A percentile compares a stretch with the other conserved stretches of the same genome.
Evolutionary conservation across 2,888 invertebrate species (phyloP).

Genomic region (Cephus pygmeus): DNA sequence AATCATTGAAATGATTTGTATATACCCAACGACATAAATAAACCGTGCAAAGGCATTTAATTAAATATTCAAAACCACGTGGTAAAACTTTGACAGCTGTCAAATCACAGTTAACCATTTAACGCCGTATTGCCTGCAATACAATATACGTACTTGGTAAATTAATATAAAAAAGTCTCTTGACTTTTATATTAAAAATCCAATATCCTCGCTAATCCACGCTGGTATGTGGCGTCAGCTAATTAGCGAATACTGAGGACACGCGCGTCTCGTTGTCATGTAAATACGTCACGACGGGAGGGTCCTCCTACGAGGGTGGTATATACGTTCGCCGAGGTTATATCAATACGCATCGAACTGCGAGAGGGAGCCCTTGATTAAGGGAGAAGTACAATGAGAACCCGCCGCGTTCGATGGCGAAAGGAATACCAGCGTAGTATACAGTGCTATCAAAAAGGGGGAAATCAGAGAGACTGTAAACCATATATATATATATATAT

Average conservation of each 20-base stretch:
- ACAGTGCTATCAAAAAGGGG: neutral
- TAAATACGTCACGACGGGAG: conserved; percentile 48
- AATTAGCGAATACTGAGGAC: conserved; percentile 53
- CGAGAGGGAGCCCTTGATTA: conserved; percentile 52
- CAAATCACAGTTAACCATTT: too few species aligned
- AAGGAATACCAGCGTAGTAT: conserved; percentile 32
- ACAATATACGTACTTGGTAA: too few species aligned
- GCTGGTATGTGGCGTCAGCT: conserved; percentile 54
- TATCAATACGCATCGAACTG: conserved; percentile 58
- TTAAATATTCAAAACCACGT: too few species aligned
- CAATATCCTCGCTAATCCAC: conserved; percentile 62
- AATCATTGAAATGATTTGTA: too few species aligned
- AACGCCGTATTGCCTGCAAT: too few species aligned
- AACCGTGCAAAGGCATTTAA: too few species aligned
- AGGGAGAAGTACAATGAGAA: conserved; percentile 50
- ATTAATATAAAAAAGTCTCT: too few species aligned
- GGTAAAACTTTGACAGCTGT: too few species aligned
- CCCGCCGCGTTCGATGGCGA: conserved; percentile 30
- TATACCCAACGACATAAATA: too few species aligned
- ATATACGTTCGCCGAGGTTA: conserved; percentile 34
- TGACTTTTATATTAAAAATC: conserved; percentile 57
- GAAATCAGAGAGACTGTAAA: too few species aligned
- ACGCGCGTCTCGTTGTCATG: conserved; percentile 56
- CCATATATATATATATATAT: too few species aligned
- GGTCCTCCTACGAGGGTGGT: conserved; percentile 26